phyloP scores from a whole-genome alignment of 2,888 invertebrate species.

The Synanthedon vespiformis region DNA sequence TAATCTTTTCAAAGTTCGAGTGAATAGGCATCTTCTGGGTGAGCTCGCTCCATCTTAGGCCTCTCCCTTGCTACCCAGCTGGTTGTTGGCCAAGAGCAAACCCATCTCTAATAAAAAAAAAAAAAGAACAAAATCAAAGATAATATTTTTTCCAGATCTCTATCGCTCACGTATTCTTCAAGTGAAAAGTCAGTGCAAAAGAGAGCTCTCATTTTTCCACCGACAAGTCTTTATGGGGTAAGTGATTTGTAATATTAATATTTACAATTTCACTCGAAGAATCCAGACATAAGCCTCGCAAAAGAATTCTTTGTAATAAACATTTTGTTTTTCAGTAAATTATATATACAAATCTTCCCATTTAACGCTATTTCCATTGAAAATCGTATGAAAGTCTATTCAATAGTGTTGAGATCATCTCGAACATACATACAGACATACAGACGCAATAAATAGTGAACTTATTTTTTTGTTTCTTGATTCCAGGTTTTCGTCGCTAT shows the following conservation, averaged over 20 bases:
- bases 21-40: too few relatives aligned
- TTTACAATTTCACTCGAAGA: too few relatives aligned
- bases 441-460: not conserved
- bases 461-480: not conserved
- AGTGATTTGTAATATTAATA: conserved; percentile 12
- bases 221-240: conserved; percentile 59
- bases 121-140: too few relatives aligned
- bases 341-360: too few relatives aligned
- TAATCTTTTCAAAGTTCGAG: too few relatives aligned
- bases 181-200: conserved; percentile 37
- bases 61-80: too few relatives aligned
- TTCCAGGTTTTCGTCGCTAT: conserved; percentile 76
- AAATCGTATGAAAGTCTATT: not conserved
- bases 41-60: too few relatives aligned
- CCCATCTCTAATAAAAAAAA: too few relatives aligned
- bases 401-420: not conserved
- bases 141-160: conserved; percentile 10
- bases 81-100: too few relatives aligned
- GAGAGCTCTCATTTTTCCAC: conserved; percentile 49
- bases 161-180: conserved; percentile 12
- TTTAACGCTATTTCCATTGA: too few relatives aligned
- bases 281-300: too few relatives aligned
- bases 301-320: not conserved
- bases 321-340: not conserved
- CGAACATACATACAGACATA: not conserved